Percentiles rank a stretch among this genome's conserved stretches.
These are phyloP conservation scores for Drosophila santomea DNA, from an alignment of 1,140 invertebrate genomes.

Conservation along the genomic window DNA sequence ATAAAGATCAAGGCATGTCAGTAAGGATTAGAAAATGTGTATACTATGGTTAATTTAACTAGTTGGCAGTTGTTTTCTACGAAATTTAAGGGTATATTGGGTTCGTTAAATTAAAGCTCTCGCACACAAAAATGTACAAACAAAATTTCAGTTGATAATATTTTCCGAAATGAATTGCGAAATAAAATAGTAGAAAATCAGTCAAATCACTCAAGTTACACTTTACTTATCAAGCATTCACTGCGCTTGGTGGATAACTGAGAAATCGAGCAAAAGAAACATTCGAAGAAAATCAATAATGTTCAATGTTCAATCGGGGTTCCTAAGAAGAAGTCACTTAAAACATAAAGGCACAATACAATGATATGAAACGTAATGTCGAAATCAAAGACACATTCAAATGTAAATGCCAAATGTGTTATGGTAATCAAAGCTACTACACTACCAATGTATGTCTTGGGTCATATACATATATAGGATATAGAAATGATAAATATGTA, in stretches of 20 bases:
- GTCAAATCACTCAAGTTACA: not conserved
- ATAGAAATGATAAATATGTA: slow-evolving; percentile 4
- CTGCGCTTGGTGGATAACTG: not conserved
- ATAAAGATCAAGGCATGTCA: slow-evolving; percentile 4
- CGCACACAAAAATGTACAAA: slow-evolving; percentile 19
- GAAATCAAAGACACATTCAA: slow-evolving; percentile 15
- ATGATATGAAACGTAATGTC: slow-evolving; percentile 4
- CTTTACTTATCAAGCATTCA: slow-evolving; percentile 1
- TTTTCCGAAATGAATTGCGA: slow-evolving; percentile 11
- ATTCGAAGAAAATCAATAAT: not conserved
- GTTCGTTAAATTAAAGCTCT: slow-evolving; percentile 10
- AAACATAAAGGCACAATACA: slow-evolving; percentile 20
- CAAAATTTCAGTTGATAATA: not conserved
- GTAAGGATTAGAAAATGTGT: slow-evolving; percentile 4
- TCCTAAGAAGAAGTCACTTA: slow-evolving; percentile 20
- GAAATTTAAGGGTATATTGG: not conserved
- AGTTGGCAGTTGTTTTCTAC: slow-evolving; percentile 4
- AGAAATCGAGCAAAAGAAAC: slow-evolving; percentile 5
- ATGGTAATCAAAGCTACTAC: slow-evolving; percentile 12
- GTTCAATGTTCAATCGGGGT: not conserved
- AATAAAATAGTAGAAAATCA: not conserved
- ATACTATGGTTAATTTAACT: not conserved
- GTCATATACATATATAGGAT: slow-evolving; percentile 2
- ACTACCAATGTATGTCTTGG: slow-evolving; percentile 2
- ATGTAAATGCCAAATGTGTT: slow-evolving; percentile 22